Conservation (phyloP, 2,797 vertebrate species). For the Molossus molossus region DNA sequence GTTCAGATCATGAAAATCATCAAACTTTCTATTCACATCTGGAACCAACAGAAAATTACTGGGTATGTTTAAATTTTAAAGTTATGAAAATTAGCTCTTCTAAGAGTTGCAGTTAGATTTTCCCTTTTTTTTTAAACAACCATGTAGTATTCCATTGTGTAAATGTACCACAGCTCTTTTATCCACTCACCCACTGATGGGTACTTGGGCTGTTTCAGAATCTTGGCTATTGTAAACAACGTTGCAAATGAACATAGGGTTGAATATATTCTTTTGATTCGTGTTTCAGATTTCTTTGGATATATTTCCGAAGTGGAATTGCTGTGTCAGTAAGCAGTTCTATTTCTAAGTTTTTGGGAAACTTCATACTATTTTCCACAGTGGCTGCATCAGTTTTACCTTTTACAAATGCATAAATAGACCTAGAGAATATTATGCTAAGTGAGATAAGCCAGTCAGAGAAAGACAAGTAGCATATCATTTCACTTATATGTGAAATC, state of each 20-base stretch:
- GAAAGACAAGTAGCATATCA: not conserved
- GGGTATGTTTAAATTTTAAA: not conserved
- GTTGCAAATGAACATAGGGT: not conserved
- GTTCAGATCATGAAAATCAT: not conserved
- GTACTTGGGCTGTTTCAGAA: not conserved
- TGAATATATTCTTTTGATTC: not conserved
- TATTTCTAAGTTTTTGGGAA: not conserved
- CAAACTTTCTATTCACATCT: not conserved
- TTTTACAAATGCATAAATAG: not conserved
- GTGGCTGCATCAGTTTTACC: not conserved
- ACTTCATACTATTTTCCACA: not conserved
- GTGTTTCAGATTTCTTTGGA: not conserved
- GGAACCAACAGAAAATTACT: not conserved
- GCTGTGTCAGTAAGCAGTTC: not conserved
- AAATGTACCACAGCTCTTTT: not conserved
- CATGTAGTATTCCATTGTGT: not conserved
- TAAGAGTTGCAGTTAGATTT: not conserved
- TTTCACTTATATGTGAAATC: not conserved
- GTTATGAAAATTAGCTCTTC: not conserved
- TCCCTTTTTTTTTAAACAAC: not conserved
- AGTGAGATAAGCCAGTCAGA: not conserved
- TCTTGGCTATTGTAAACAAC: not conserved
- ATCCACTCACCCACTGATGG: not conserved
- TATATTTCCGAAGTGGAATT: not conserved
- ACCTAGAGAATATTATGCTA: not conserved